phyloP scores from a whole-genome alignment of 2,888 invertebrate genomes.

The Tenthredo amoena region DNA sequence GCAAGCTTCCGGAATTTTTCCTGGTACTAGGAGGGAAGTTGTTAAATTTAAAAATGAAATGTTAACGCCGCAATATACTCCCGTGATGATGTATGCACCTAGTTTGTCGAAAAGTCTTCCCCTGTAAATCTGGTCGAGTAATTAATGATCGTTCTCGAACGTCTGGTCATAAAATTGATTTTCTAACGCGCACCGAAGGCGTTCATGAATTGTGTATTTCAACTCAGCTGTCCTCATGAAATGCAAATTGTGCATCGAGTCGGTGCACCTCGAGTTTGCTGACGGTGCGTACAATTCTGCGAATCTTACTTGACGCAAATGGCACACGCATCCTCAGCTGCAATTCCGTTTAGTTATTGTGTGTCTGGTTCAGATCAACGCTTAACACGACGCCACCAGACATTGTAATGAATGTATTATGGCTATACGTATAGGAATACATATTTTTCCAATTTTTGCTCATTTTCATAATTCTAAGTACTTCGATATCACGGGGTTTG shows the following conservation, averaged over 20 bases:
- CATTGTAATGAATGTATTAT: background rate
- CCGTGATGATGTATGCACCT: background rate
- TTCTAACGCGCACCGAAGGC: background rate
- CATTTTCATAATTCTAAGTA: background rate
- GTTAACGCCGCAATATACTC: background rate
- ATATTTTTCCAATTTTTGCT: background rate
- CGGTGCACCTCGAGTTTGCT: constrained; percentile 26
- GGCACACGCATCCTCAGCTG: constrained; percentile 37
- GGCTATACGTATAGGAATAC: background rate
- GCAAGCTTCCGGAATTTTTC: constrained; percentile 3
- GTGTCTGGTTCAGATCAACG: constrained; percentile 1
- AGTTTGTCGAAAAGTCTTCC: background rate
- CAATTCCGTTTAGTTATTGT: background rate
- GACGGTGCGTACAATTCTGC: constrained; percentile 41
- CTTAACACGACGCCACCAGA: background rate
- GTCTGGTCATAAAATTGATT: background rate
- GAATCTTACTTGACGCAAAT: constrained; percentile 37
- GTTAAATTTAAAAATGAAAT: background rate
- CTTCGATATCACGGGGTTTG: background rate
- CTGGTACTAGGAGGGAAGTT: background rate
- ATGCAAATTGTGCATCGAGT: constrained; percentile 14
- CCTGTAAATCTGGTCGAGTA: background rate
- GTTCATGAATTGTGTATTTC: background rate
- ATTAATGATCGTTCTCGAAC: background rate
- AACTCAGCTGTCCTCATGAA: background rate